Base-by-base conservation (phyloP, 64 coral and sea anemone genomes). In the Pachyseris speciosa region DNA sequence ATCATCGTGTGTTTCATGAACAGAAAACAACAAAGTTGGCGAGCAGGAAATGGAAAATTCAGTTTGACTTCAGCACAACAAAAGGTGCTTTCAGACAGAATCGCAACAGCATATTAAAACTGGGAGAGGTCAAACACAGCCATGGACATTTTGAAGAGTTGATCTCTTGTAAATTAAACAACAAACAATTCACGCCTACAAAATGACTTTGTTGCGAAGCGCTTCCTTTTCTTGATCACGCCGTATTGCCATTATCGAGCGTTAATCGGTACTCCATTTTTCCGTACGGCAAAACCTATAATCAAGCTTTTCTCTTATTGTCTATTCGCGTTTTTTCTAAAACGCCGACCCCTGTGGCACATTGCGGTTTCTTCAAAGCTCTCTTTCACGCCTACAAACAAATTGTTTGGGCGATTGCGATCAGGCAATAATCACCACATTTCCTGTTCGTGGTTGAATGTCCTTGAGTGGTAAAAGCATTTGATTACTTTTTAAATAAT, bases 141-240 rank as follows among this genome's bases (percentile, higher is more conserved):
- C 34, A 26, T 19, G 30, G 40, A 39, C 32, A 19, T 61, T 36
- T 39, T 28, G 53, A 61, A 63, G 8, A 39, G 29, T 81, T 81
- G 63, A 81, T 81, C 77, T 58, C 49, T 81, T 61, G 52, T 59
- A 81, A 39, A 39, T 81, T 81, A 38, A 6, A 81, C 7, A 63
- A 15, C 50, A 79, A 79, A 79, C 45, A 59, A 7, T 79, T 79
- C 48, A 53, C 48, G 77, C 10, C 51, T 61, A 60, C 27, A 45
- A 76, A 28, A 76, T 76, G 45, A 29, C 25, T 28, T 64, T 64
- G 59, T 64, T 7, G 59, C 59, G 25, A 26, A 64, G 59, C 25
- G 4, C 11, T 45, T 11, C 11, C 43, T 6, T 45, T 45, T 45
- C 43, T 19, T 71, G 34, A 71, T 20, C 19, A 36, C 36, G 19